Base-by-base conservation (phyloP, 64 coral and sea anemone species). In the Acropora tenuis region DNA sequence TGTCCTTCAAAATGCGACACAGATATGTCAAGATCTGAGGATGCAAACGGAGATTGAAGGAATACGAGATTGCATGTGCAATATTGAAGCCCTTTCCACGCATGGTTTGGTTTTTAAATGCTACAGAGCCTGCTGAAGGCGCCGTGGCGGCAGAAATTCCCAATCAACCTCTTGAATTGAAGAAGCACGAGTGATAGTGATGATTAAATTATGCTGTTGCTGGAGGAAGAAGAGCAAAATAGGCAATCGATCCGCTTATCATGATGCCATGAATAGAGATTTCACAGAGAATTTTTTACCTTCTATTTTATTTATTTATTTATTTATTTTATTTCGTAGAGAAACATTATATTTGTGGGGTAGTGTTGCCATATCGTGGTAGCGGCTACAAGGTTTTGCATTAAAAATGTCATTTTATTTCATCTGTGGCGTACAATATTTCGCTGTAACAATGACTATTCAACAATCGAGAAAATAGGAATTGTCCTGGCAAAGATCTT, bases 1-100 rank as follows among this genome's bases (percentile, higher is more conserved):
- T 4, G 67, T 90, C 16, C 88, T 90, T 50, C 4, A 90, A 1
- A 3, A 68, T 6, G 77, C 88, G 42, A 30, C 73, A 6, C 11
- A 69, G 4, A 90, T 80, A 2, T 78, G 77, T 1, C 8, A 41
- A 52, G 55, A 80, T 13, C 78, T 90, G 5, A 72, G 12, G 3
- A 78, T 90, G 60, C 6, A 41, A 48, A 81, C 66, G 13, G 88
- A 90, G 15, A 90, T 90, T 43, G 48, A 90, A 16, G 88, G 88
- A 18, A 90, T 90, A 49, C 43, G 68, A 6, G 88, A 90, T 58
- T 45, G 88, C 53, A 79, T 43, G 47, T n/a, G 12, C 15, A 50
- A 61, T 2, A 69, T 90, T 63, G 8, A 82, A 82, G 13, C 2
- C 42, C 53, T 82, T 15, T 16, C 17, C 66, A 4, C 19, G 4